A percentile compares a stretch with the other conserved stretches of the same genome.
Evolutionary conservation across 2,797 vertebrate genomes (phyloP).

Genomic region (Onychomys arenicola): DNA sequence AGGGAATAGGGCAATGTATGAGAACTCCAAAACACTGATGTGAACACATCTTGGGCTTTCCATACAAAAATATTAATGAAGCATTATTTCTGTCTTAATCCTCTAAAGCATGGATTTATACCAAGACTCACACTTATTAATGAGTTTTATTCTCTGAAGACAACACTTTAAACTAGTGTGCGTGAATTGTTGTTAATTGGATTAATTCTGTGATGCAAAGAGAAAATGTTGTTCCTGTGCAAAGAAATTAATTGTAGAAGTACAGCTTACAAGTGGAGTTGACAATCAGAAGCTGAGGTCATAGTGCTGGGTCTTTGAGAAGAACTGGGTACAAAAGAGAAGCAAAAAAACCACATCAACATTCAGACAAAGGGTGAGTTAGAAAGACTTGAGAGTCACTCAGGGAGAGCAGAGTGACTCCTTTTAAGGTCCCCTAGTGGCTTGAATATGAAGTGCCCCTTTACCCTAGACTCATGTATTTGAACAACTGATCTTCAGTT

Average conservation of each 20-base stretch:
- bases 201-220: not conserved
- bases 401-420: not conserved
- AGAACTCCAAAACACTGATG: not conserved
- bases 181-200: not conserved
- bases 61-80: not conserved
- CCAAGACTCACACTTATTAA: not conserved
- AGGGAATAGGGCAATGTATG: not conserved
- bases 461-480: not conserved
- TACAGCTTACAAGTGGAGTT: not conserved
- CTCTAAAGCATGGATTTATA: not conserved
- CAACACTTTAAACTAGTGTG: not conserved
- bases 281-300: not conserved
- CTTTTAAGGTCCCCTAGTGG: not conserved
- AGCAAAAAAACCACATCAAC: not conserved
- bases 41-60: not conserved
- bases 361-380: not conserved
- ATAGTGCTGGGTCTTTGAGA: not conserved
- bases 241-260: not conserved
- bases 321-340: not conserved
- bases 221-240: not conserved
- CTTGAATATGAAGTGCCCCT: not conserved
- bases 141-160: conserved; percentile 8
- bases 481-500: not conserved
- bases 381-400: not conserved
- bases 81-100: conserved; percentile 12